phyloP scores from a whole-genome alignment of 2,888 invertebrate genomes.

The Oligia strigilis region DNA sequence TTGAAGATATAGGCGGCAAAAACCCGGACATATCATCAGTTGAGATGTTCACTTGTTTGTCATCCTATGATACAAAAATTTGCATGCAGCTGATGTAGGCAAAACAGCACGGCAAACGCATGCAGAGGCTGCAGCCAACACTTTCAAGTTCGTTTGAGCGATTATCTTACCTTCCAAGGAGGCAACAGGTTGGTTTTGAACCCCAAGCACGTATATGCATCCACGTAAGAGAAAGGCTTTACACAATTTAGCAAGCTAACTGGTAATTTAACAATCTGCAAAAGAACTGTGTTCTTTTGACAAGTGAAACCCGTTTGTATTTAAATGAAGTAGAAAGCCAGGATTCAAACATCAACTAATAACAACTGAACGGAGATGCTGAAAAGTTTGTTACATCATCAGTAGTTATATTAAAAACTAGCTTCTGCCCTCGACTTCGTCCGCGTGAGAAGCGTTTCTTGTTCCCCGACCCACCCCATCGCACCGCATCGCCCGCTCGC shows the following conservation, averaged over 20 bases:
- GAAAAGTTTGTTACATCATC: background rate
- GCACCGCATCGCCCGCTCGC: too few relatives aligned
- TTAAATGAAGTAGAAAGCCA: background rate
- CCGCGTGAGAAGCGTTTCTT: too few relatives aligned
- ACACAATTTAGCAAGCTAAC: slow-evolving; percentile 4
- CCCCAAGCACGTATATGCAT: slow-evolving; percentile 42
- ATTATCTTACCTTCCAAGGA: background rate
- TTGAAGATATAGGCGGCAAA: background rate
- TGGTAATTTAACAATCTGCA: slow-evolving; percentile 26
- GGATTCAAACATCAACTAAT: background rate
- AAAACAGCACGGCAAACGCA: background rate
- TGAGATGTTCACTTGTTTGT: too few relatives aligned
- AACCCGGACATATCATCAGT: background rate
- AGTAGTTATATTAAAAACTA: too few relatives aligned
- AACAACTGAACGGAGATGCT: background rate
- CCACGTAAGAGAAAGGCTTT: slow-evolving; percentile 45
- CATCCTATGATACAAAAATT: background rate
- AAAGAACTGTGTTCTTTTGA: slow-evolving; percentile 20
- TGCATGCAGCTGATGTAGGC: background rate
- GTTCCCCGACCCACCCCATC: too few relatives aligned
- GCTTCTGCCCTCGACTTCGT: too few relatives aligned
- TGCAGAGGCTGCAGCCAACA: slow-evolving; percentile 13
- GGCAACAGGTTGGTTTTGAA: slow-evolving; percentile 8
- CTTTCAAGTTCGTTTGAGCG: slow-evolving; percentile 15
- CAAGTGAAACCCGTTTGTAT: slow-evolving; percentile 17